These are phyloP conservation scores for Amphipyra berbera DNA, from an alignment of 2,888 invertebrate species.

Conservation along the genomic window DNA sequence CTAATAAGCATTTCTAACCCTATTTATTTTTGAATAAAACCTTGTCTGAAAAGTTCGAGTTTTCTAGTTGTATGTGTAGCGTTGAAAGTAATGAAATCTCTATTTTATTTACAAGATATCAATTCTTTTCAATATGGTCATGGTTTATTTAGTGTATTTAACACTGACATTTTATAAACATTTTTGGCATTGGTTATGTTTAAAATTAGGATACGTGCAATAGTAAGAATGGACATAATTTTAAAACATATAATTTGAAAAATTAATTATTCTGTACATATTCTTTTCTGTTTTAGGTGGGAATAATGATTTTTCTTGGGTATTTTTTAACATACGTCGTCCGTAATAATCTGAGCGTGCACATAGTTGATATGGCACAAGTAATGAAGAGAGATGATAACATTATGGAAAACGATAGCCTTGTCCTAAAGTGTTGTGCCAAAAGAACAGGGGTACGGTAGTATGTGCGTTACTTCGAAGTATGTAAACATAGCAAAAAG, in stretches of 20 bases:
- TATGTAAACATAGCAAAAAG: too few species aligned
- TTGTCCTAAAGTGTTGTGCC: not conserved
- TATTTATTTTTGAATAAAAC: not conserved
- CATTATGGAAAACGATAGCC: not conserved
- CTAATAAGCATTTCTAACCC: too few species aligned
- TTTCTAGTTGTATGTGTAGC: not conserved
- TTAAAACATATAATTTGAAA: not conserved
- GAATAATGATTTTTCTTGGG: slow-evolving; percentile 90
- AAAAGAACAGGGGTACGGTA: slow-evolving; percentile 55
- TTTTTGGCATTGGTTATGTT: slow-evolving; percentile 69
- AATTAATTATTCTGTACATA: not conserved
- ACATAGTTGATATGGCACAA: slow-evolving; percentile 82
- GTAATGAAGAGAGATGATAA: slow-evolving; percentile 61
- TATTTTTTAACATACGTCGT: slow-evolving; percentile 85
- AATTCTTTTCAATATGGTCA: slow-evolving; percentile 59
- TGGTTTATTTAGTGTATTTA: slow-evolving; percentile 31
- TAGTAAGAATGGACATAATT: slow-evolving; percentile 70
- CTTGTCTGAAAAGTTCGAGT: not conserved
- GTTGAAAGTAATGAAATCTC: too few species aligned
- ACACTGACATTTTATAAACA: slow-evolving; percentile 33
- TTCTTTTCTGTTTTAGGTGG: slow-evolving; percentile 67
- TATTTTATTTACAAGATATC: not conserved
- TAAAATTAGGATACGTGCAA: slow-evolving; percentile 79
- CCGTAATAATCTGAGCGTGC: slow-evolving; percentile 84
- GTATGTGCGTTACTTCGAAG: slow-evolving; percentile 7